These are phyloP conservation scores for Crematogaster levior DNA, from an alignment of 2,888 invertebrate genomes.

Conservation along the genomic window DNA sequence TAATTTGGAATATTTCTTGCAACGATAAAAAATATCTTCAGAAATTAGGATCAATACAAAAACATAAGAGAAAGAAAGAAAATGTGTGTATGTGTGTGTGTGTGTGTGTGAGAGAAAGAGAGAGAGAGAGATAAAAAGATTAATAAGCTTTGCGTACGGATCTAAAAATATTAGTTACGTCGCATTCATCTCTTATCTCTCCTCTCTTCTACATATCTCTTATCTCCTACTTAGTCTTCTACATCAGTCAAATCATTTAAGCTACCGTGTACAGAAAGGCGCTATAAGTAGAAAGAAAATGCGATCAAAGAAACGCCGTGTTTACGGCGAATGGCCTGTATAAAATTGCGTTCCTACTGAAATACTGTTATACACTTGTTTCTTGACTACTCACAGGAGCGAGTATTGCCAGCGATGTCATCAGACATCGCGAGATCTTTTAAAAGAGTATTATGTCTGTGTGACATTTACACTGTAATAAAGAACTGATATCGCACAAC, in stretches of 20 bases:
- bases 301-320: not conserved
- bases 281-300: conserved; percentile 8
- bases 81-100: too few species aligned
- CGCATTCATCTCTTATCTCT: not conserved
- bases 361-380: conserved; percentile 3
- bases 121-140: too few species aligned
- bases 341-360: conserved; percentile 13
- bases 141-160: too few species aligned
- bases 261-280: not conserved
- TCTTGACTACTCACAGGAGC: conserved; percentile 23
- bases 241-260: conserved; percentile 37
- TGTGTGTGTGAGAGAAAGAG: not conserved
- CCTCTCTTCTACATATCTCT: not conserved
- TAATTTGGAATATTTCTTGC: not conserved
- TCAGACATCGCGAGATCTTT: not conserved
- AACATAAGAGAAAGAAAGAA: not conserved
- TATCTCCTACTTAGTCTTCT: not conserved
- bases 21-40: not conserved
- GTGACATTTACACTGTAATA: conserved; percentile 20
- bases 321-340: not conserved
- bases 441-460: conserved; percentile 19
- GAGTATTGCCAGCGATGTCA: conserved; percentile 3
- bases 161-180: not conserved
- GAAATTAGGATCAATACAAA: not conserved
- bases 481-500: not conserved